Conservation (phyloP, 2,113 vertebrate species). For the Paralichthys olivaceus region DNA sequence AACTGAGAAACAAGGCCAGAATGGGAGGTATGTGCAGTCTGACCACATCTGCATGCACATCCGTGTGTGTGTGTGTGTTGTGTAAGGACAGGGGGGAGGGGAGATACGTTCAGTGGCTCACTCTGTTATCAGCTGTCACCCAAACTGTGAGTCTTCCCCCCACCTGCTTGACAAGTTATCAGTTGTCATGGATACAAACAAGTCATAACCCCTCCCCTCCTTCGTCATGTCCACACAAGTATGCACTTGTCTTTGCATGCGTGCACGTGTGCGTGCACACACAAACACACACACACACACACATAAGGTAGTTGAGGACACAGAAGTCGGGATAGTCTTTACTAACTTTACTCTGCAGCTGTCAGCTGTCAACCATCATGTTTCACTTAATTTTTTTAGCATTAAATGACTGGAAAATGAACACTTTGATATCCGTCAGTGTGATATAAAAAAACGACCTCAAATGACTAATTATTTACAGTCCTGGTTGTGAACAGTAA, state of each 20-base stretch:
- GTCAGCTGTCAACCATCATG: too few species aligned
- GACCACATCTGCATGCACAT: constrained; percentile 1
- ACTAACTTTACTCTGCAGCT: too few species aligned
- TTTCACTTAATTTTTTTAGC: too few species aligned
- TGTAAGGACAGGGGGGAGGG: constrained; percentile 5
- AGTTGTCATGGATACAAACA: constrained; percentile 58
- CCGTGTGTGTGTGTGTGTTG: constrained; percentile 1
- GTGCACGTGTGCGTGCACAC: neutral
- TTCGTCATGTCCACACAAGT: constrained; percentile 6
- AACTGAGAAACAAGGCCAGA: constrained; percentile 63
- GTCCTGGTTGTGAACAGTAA: too few species aligned
- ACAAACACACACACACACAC: neutral
- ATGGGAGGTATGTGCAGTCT: constrained; percentile 45
- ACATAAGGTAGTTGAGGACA: neutral
- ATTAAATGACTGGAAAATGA: too few species aligned
- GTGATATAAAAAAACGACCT: too few species aligned
- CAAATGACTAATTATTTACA: too few species aligned
- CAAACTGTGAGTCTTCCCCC: constrained; percentile 47
- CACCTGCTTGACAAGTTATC: constrained; percentile 59
- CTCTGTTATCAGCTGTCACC: constrained; percentile 74
- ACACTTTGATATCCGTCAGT: too few species aligned
- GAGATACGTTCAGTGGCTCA: constrained; percentile 41
- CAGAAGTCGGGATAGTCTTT: too few species aligned
- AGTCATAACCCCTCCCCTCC: constrained; percentile 2
- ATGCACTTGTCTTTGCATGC: constrained; percentile 6